These are phyloP conservation scores for Gnathonemus longibarbis DNA, from an alignment of 2,113 vertebrate species.

Conservation along the genomic window DNA sequence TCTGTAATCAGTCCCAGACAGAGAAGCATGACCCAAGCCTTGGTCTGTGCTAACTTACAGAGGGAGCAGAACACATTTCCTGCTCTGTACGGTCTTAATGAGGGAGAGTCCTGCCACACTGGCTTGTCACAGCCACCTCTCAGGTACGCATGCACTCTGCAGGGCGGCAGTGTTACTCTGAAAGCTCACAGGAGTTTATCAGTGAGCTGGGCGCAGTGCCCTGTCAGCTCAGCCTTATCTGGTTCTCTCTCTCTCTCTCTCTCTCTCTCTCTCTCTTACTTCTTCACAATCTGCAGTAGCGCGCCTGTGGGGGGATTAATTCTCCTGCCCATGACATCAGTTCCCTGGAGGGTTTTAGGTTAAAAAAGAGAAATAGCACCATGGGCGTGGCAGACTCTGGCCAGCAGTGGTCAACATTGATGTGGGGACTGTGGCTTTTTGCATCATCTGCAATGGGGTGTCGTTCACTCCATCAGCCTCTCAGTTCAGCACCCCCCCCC, in stretches of 20 bases:
- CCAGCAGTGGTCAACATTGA: background rate
- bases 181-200: background rate
- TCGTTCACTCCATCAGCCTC: background rate
- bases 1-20: constrained; percentile 14
- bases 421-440: background rate
- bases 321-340: background rate
- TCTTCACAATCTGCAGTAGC: background rate
- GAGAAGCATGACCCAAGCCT: background rate
- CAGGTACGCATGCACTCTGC: background rate
- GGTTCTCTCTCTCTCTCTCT: background rate
- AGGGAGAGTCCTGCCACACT: background rate
- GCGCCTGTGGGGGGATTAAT: background rate
- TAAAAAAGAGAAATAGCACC: background rate
- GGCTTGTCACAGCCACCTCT: background rate
- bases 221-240: background rate
- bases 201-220: background rate
- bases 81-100: background rate
- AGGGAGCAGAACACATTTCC: background rate
- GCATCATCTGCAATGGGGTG: background rate
- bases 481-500: too few relatives aligned
- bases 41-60: constrained; percentile 16
- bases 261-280: background rate
- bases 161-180: background rate
- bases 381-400: background rate
- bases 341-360: background rate